phyloP scores from a whole-genome alignment of 2,888 invertebrate genomes.

The Phalera bucephala region DNA sequence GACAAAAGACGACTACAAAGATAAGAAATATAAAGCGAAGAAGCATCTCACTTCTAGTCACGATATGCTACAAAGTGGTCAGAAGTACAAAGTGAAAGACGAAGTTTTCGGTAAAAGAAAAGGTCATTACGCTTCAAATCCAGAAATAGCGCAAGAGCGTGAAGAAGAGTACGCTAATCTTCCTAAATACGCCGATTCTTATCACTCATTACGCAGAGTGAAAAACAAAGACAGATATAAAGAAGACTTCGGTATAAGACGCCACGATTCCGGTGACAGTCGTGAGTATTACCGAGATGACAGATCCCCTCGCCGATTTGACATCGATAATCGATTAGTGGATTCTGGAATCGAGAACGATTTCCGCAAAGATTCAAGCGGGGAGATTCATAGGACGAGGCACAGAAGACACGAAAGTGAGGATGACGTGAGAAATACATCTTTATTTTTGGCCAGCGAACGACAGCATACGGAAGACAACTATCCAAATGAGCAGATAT shows the following conservation, averaged over 20 bases:
- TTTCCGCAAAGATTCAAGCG: constrained; percentile 87
- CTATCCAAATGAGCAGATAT: constrained; percentile 73
- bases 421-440: constrained; percentile 87
- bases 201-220: constrained; percentile 84
- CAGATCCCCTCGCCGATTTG: constrained; percentile 69
- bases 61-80: constrained; percentile 66
- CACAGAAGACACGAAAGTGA: constrained; percentile 83
- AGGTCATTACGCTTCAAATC: constrained; percentile 84
- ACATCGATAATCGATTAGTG: constrained; percentile 85
- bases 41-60: constrained; percentile 77
- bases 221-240: constrained; percentile 76
- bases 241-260: constrained; percentile 60
- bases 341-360: constrained; percentile 93
- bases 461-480: constrained; percentile 88
- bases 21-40: constrained; percentile 75
- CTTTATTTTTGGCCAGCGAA: constrained; percentile 88
- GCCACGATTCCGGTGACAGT: constrained; percentile 78
- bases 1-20: constrained; percentile 83
- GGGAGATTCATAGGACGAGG: constrained; percentile 68
- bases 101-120: constrained; percentile 72
- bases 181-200: constrained; percentile 69
- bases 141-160: constrained; percentile 82
- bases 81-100: constrained; percentile 73
- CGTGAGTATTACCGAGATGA: constrained; percentile 71
- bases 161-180: constrained; percentile 77